Evolutionary conservation across 2,888 invertebrate genomes (phyloP), one percentile per base, ranked within the genome.

Genomic region (Acleris cristana): DNA sequence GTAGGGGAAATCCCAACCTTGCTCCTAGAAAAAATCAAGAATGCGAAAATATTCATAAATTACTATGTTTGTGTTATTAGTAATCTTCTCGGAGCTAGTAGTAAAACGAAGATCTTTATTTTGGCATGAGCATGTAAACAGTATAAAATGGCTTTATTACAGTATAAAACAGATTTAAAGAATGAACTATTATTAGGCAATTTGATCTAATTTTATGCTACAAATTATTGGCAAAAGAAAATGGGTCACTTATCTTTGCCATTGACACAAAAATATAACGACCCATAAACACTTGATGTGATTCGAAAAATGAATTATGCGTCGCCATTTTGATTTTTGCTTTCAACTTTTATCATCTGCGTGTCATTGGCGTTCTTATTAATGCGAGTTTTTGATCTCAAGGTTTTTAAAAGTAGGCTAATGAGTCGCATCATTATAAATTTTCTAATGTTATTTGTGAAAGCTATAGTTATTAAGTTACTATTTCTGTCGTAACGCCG

Each of bases 391-490:
- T 49, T 63, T 63, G 54, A 63, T 67, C 63, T 63, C 58, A 67
- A 67, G 62, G 67, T 67, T 62, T 53, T 40, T 14, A 65, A 62
- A 66, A 57, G 56, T 62, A 30, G 66, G 66, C 54, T 66, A 66
- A 66, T 66, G 56, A 66, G 23, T 48, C 34, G 48, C 18, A 45
- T 57, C 61, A 66, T 57, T 61, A 45, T 52, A 52, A 66, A 48
- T 51, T 61, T 53, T 62, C 45, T 53, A 45, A 57, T 56, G 30
- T 66, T 34, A 34, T 40, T 52, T 57, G 57, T 45, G 64, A 64
- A 57, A 57, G 57, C 57, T 52, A 18, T 23, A 19, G 2, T 51
- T 19, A 44, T 48, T 14, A 45, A 26, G 10, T n/a, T 48, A 18
- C 48, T 48, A 40, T 48, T n/a, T 48, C n/a, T 16, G 48, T 16